A percentile compares a stretch with the other conserved stretches of the same genome.
phyloP scores from a whole-genome alignment of 2,888 invertebrate species.

The Ophion ventricosus region DNA sequence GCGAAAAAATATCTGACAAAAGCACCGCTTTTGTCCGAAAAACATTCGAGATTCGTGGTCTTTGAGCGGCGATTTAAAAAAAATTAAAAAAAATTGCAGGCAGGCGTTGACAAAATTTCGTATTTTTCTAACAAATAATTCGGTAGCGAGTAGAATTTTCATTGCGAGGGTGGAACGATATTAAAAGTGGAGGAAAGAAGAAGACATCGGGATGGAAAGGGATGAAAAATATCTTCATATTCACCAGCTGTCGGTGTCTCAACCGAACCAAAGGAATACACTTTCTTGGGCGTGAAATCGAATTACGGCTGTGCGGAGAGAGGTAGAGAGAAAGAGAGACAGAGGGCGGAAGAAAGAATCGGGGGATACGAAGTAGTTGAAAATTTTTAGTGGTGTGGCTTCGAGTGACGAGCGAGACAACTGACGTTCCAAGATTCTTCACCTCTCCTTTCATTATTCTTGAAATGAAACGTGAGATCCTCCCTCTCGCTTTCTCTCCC shows the following conservation, averaged over 20 bases:
- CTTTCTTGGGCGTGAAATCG: constrained; percentile 71
- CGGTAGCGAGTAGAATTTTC: constrained; percentile 5
- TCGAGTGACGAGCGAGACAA: constrained; percentile 55
- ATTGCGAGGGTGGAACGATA: neutral
- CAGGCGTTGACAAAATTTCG: neutral
- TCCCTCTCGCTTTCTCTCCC: constrained; percentile 12
- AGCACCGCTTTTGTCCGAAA: neutral
- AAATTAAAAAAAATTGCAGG: neutral
- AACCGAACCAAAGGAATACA: constrained; percentile 64
- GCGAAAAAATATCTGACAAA: neutral
- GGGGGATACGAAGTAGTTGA: constrained; percentile 52
- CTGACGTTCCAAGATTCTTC: constrained; percentile 60
- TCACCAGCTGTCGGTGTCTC: constrained; percentile 66
- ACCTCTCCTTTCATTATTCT: constrained; percentile 38
- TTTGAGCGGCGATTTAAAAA: neutral
- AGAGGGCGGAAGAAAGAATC: constrained; percentile 12
- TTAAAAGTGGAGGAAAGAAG: neutral
- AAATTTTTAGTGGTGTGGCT: constrained; percentile 56
- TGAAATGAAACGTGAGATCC: constrained; percentile 72
- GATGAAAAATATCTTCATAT: constrained; percentile 64
- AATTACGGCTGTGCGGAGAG: constrained; percentile 62
- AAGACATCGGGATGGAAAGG: neutral
- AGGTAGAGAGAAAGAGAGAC: neutral
- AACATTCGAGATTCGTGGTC: neutral
- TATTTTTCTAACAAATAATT: neutral